phyloP scores from a whole-genome alignment of 1,140 invertebrate species.

The Calephelis nemesis region DNA sequence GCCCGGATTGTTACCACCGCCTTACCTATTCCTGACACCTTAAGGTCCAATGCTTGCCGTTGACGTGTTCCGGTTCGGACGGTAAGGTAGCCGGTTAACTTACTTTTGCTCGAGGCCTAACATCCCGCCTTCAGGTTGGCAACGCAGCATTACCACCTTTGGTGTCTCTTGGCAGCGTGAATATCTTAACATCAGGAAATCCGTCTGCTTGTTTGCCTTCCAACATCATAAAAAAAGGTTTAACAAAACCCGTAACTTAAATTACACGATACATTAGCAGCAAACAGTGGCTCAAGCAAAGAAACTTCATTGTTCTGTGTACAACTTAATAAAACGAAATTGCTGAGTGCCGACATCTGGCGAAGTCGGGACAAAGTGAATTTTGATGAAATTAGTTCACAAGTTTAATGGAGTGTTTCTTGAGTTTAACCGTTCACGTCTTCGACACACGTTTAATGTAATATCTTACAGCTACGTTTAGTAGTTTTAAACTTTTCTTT shows the following conservation, averaged over 20 bases:
- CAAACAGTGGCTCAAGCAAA: constrained; percentile 24
- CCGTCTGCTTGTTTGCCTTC: too few species aligned
- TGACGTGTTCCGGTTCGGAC: too few species aligned
- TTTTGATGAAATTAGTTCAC: constrained; percentile 69
- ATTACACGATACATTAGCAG: constrained; percentile 13
- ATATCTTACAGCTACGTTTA: not conserved
- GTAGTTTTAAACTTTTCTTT: constrained; percentile 7
- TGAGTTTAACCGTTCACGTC: constrained; percentile 16
- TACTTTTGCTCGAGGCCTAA: too few species aligned
- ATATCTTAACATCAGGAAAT: too few species aligned
- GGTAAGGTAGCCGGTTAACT: too few species aligned
- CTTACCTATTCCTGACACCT: too few species aligned
- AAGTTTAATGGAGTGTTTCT: constrained; percentile 42
- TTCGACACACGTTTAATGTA: constrained; percentile 1
- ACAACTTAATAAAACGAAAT: constrained; percentile 70
- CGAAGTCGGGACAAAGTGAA: constrained; percentile 65
- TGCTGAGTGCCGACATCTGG: constrained; percentile 68
- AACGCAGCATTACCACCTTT: too few species aligned
- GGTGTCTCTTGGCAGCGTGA: too few species aligned
- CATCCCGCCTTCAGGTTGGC: too few species aligned
- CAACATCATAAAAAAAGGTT: too few species aligned
- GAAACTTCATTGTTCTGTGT: constrained; percentile 46
- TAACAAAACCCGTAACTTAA: not conserved
- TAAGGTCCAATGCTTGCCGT: too few species aligned
- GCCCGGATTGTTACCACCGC: too few species aligned